Base-by-base conservation (phyloP, 2,888 invertebrate species). In the Pseudococcus jackbeardsleyi region DNA sequence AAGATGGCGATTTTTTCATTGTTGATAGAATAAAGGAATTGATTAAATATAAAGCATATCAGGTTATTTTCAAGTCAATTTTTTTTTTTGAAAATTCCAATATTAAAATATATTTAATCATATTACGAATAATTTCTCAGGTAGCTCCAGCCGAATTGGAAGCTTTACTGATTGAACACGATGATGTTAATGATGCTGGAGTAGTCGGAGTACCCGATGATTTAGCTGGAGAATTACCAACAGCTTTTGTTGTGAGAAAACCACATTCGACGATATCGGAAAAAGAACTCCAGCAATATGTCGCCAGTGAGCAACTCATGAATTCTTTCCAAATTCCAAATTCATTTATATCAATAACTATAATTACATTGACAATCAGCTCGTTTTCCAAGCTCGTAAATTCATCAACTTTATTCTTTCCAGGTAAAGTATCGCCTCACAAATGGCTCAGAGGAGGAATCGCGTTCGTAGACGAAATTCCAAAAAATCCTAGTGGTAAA, bases 111-210 rank as follows among this genome's bases (percentile, higher is more conserved):
- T n/a, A n/a, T n/a, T n/a, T n/a, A n/a, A n/a, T n/a, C n/a, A n/a
- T n/a, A n/a, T n/a, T n/a, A n/a, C n/a, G n/a, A n/a, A n/a, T 33
- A 33, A 33, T 33, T 33, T 33, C n/a, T 33, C 26, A 96, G 93
- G 96, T 96, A 68, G 95, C 97, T 0, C 97, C 97, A 2, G 97
- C 97, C 0, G 97, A 98, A 92, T 92, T 98, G 59, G 98, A 98
- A 92, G 95, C 94, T n/a, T 90, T 97, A 85, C 91, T 98, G 59
- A 92, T 96, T 86, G 94, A 94, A 59, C 94, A 96, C 92, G 92
- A 93, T 0, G 93, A 93, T 87, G 94, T 97, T 85, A 93, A 94
- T 88, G 97, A 97, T 91, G 95, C 94, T 26, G 97, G 95, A 50
- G 97, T 98, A 64, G 94, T 97, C 90, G 97, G 97, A n/a, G 91